Evolutionary conservation across 2,113 vertebrate species (phyloP), one percentile per base, ranked within the genome.

Genomic region (Mustela nigripes): DNA sequence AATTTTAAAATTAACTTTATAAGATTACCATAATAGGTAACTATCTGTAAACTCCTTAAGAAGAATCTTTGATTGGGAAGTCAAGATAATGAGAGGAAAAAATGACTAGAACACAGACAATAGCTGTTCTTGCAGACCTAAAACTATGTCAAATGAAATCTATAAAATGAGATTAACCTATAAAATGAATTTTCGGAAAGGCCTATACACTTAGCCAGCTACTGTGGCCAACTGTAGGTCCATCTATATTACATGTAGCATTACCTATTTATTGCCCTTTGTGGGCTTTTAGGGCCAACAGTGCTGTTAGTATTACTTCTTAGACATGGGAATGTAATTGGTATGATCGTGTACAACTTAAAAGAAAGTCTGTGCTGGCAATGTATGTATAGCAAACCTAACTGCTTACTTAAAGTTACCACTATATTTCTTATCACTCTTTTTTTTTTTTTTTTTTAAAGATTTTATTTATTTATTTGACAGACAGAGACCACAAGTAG

Each of bases 11-110:
- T 89, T 69, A 58, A 50, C 24, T 95, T 93, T 92, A 16, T 74
- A 48, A 96, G 87, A 48, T 26, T 63, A 36, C 67, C 33, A 36
- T 69, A 69, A 69, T 19, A 60, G 33, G 67, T 4, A 94, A 88
- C 26, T 94, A 87, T 19, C 63, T 73, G 2, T 78, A 96, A 94
- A 83, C 71, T 95, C 28, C 81, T 76, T 74, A 94, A 81, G n/a
- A 94, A 81, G 39, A 42, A 89, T 10, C 21, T 94, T 19, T 92
- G 12, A 89, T 79, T 88, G 10, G 12, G 50, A 79, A 58, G 21
- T 71, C 42, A 86, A 96, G 91, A 85, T 12, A 97, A 50, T 73
- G 22, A 81, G 31, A 87, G 42, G 50, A 3, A 50, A 78, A 19
- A 94, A 86, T 22, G n/a, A 80, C 5, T 4, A 65, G 95, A 12